Conservation (phyloP, 2,797 vertebrate species). For the Megalops cyprinoides region DNA sequence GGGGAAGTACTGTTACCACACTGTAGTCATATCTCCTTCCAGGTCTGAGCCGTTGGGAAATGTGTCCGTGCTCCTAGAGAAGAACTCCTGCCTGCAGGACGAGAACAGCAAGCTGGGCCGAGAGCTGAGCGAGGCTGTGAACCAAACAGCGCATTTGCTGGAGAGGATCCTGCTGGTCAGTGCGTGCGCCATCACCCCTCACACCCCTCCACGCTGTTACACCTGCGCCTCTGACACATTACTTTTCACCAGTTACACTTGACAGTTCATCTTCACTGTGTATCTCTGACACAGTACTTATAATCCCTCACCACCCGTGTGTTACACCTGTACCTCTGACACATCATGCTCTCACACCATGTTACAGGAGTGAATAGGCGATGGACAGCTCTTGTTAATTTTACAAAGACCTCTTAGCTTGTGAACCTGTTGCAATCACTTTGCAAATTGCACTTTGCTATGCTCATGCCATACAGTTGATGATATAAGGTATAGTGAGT, state of each 20-base stretch:
- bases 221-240: background rate
- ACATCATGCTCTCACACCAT: background rate
- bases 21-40: background rate
- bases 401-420: no score
- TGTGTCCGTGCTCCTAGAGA: constrained; percentile 83
- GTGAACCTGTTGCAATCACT: no score
- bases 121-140: constrained; percentile 85
- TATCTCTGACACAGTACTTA: no score
- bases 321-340: no score
- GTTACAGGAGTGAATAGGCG: background rate
- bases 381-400: no score
- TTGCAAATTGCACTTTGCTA: no score
- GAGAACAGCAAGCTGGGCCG: constrained; percentile 88
- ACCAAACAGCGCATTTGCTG: constrained; percentile 88
- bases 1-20: background rate
- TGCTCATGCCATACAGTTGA: no score
- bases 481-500: no score
- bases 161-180: constrained; percentile 91
- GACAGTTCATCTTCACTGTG: no score
- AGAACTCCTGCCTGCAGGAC: constrained; percentile 77
- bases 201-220: no score
- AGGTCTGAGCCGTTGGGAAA: constrained; percentile 77
- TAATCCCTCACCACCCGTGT: no score
- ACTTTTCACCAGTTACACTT: background rate
- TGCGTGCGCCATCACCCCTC: no score